Evolutionary conservation across 1,140 invertebrate genomes (phyloP).

Genomic region (Drosophila hydei): DNA sequence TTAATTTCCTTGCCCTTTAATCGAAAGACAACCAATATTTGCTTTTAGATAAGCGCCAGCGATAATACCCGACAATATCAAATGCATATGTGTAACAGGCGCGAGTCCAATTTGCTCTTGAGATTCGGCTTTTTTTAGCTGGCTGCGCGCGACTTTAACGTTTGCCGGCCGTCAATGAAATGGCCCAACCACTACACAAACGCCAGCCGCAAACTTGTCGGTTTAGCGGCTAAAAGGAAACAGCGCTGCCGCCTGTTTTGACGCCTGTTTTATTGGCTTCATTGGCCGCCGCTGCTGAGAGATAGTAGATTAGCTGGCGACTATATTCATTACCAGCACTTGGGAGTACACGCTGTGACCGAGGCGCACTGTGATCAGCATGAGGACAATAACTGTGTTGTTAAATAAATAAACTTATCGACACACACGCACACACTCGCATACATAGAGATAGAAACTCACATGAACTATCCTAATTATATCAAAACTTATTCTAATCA

Average conservation of each 20-base stretch:
- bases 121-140: slow-evolving; percentile 42
- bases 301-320: slow-evolving; percentile 38
- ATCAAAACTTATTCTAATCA: background rate
- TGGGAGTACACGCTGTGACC: slow-evolving; percentile 17
- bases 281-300: slow-evolving; percentile 31
- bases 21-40: slow-evolving; percentile 61
- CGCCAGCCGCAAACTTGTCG: slow-evolving; percentile 12
- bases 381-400: background rate
- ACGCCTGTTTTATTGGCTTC: slow-evolving; percentile 27
- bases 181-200: slow-evolving; percentile 31
- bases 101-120: slow-evolving; percentile 36
- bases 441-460: background rate
- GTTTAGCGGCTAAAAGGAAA: slow-evolving; percentile 15
- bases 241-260: background rate
- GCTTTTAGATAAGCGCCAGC: slow-evolving; percentile 53
- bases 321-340: slow-evolving; percentile 11
- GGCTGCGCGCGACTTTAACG: slow-evolving; percentile 50
- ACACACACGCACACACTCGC: background rate
- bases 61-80: slow-evolving; percentile 18
- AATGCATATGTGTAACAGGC: slow-evolving; percentile 1
- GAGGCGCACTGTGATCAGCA: background rate
- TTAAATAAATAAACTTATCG: background rate
- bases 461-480: background rate
- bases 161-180: slow-evolving; percentile 69
- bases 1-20: slow-evolving; percentile 37